A percentile compares a stretch with the other conserved stretches of the same genome.
These are phyloP conservation scores for Bostrychus sinensis DNA, from an alignment of 2,113 vertebrate species.

Conservation along the genomic window DNA sequence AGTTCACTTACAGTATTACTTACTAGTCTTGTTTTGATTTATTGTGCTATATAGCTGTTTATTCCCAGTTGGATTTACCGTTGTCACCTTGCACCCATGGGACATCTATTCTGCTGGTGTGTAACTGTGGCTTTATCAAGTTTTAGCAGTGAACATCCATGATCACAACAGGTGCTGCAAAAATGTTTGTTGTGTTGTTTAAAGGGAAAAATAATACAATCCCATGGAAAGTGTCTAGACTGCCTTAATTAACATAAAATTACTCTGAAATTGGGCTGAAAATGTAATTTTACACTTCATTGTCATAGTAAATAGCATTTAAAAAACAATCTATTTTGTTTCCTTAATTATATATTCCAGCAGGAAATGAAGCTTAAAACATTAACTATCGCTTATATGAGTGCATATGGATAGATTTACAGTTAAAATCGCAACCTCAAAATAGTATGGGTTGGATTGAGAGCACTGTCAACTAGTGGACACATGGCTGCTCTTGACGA, in stretches of 20 bases:
- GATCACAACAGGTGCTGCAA: too few relatives aligned
- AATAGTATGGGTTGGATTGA: background rate
- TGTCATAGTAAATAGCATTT: background rate
- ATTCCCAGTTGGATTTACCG: too few relatives aligned
- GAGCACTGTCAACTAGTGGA: slow-evolving; percentile 10
- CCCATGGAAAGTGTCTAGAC: background rate
- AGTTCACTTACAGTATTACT: too few relatives aligned
- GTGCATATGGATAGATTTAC: background rate
- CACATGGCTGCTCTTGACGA: slow-evolving; percentile 20
- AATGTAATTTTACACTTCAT: background rate
- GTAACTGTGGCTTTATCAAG: slow-evolving; percentile 15
- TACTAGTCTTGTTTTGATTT: too few relatives aligned
- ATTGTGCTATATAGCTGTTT: too few relatives aligned
- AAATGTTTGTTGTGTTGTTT: background rate
- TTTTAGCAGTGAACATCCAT: background rate
- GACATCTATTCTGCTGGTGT: slow-evolving; percentile 4
- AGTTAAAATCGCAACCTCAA: background rate
- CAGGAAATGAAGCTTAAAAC: too few relatives aligned
- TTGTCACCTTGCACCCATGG: slow-evolving; percentile 41
- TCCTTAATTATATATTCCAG: background rate
- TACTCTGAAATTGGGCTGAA: background rate
- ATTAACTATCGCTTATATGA: slow-evolving; percentile 1
- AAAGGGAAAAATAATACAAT: background rate
- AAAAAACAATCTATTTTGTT: background rate
- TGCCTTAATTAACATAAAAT: background rate